These are phyloP conservation scores for Salminus brasiliensis DNA, from an alignment of 2,113 vertebrate genomes.

Conservation along the genomic window DNA sequence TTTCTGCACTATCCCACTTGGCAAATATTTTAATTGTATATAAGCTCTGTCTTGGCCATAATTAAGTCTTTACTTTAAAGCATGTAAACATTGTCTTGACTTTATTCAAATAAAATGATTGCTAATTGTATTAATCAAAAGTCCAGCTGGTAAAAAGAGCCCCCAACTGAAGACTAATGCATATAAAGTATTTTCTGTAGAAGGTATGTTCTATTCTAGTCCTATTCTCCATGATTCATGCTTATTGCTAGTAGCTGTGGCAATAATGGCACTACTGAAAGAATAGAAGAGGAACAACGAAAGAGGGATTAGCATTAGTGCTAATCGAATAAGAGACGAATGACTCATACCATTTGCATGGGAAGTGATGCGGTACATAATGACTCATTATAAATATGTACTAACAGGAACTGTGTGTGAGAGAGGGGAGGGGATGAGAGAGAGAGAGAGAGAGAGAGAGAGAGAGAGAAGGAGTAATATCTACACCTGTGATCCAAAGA, in stretches of 20 bases:
- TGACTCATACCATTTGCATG: conserved; percentile 42
- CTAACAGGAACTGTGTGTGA: not conserved
- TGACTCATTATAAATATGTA: conserved; percentile 24
- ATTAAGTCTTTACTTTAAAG: too few relatives aligned
- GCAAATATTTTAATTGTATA: too few relatives aligned
- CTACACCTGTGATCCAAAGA: not conserved
- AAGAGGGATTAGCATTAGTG: conserved; percentile 6
- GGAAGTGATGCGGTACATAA: conserved; percentile 25
- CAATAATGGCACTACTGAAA: not conserved
- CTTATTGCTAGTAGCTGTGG: not conserved
- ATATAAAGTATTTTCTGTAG: too few relatives aligned
- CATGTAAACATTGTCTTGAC: too few relatives aligned
- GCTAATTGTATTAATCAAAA: too few relatives aligned
- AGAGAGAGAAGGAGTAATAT: not conserved
- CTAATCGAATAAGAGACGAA: conserved; percentile 11
- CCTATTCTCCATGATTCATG: not conserved
- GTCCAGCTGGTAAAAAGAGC: too few relatives aligned
- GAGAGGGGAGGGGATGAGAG: not conserved
- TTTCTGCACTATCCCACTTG: too few relatives aligned
- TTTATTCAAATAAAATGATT: too few relatives aligned
- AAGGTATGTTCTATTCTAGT: too few relatives aligned
- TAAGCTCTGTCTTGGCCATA: too few relatives aligned
- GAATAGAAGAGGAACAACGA: not conserved
- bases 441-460: not conserved
- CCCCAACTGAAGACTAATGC: too few relatives aligned